Evolutionary conservation across 2,113 vertebrate species (phyloP), one percentile per base, ranked within the genome.

Genomic region (Nibea coibor): DNA sequence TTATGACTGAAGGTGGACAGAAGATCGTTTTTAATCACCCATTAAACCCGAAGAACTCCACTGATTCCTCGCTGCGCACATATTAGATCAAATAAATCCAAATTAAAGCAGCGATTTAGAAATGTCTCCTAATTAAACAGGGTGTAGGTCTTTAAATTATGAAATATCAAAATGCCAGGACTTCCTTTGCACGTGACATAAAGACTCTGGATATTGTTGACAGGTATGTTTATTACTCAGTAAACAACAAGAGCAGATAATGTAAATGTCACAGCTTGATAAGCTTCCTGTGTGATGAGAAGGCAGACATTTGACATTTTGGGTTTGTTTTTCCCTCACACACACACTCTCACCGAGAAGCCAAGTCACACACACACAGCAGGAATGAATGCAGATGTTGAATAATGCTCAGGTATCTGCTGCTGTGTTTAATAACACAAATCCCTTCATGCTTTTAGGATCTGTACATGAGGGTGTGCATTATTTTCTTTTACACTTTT

Each of bases 251-350:
- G 66, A 59, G 15, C 12, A 51, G 54, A 78, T 81, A 59, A 84
- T 84, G 16, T 71, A 91, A 90, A 86, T 86, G 88, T 90, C 90
- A 89, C 62, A 28, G 83, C 56, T 62, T 73, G 78, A 87, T 85
- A 81, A 81, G 82, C 75, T 88, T 91, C 88, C 82, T 88, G 84
- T 83, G 86, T 78, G 79, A 90, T 78, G 72, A 83, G 79, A 63
- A 58, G 20, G 51, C 67, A 81, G 73, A 75, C 85, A 47, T 71
- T 74, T 90, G 86, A 88, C 88, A 90, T 90, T 91, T 85, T 39
- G 35, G 50, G 58, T 39, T 84, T 83, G 42, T 82, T 84, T 83
- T 76, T 76, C 74, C 70, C 51, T 72, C 45, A 75, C 72, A 51
- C 61, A 16, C 50, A 16, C 50, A 39, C 51, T 82, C 48, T n/a